Conservation (phyloP, 2,797 vertebrate species). For the Atherinosoma microstoma region DNA sequence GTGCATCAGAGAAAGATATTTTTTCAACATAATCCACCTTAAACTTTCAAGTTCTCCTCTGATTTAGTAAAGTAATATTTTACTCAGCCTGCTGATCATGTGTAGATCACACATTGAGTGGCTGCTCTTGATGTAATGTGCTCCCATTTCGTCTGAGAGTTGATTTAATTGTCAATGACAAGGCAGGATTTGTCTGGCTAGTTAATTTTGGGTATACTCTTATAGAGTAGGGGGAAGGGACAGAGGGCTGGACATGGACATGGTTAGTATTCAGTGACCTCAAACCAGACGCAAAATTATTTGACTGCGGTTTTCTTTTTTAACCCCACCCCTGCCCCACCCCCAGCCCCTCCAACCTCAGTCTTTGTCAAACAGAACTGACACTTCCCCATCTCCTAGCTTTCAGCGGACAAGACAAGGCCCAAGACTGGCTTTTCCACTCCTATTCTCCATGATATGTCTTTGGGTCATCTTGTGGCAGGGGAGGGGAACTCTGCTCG, state of each 20-base stretch:
- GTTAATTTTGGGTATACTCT: constrained; percentile 74
- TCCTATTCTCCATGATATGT: constrained; percentile 80
- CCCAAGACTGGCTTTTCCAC: constrained; percentile 77
- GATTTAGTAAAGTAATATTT: constrained; percentile 45
- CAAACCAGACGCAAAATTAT: constrained; percentile 68
- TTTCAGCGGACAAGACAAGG: constrained; percentile 80
- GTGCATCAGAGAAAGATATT: constrained; percentile 41
- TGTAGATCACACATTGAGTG: constrained; percentile 53
- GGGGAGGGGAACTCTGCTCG: constrained; percentile 38
- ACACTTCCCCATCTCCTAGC: constrained; percentile 73
- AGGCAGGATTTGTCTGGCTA: constrained; percentile 67
- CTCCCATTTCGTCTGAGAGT: constrained; percentile 65
- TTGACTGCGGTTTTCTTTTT: constrained; percentile 64
- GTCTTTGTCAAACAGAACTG: constrained; percentile 76
- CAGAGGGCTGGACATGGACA: constrained; percentile 30
- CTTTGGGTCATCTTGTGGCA: constrained; percentile 78
- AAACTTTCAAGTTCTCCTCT: constrained; percentile 35
- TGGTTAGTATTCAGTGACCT: constrained; percentile 69
- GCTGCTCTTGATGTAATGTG: constrained; percentile 58
- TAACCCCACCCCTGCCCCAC: constrained; percentile 48
- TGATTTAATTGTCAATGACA: constrained; percentile 80
- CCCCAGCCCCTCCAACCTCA: constrained; percentile 63
- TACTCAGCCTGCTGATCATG: constrained; percentile 51
- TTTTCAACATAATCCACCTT: constrained; percentile 36
- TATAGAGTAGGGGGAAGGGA: constrained; percentile 47